A percentile compares a stretch with the other conserved stretches of the same genome.
phyloP scores from a whole-genome alignment of 1,140 invertebrate species.

The Grapholita molesta region DNA sequence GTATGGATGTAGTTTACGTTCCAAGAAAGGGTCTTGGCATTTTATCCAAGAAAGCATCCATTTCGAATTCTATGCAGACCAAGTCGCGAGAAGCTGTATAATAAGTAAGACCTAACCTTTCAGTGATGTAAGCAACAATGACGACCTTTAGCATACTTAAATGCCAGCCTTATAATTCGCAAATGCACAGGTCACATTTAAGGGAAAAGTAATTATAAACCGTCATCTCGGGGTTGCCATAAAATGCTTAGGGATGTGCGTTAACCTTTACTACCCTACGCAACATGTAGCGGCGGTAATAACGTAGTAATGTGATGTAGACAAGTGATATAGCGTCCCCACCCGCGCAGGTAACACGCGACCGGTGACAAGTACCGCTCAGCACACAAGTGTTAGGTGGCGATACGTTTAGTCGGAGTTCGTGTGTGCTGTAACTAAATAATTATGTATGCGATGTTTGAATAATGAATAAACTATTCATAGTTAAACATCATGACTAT shows the following conservation, averaged over 20 bases:
- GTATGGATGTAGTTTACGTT: no score
- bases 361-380: constrained; percentile 40
- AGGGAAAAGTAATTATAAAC: constrained; percentile 13
- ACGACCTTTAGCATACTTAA: not conserved
- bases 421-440: not conserved
- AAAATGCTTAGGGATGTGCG: constrained; percentile 7
- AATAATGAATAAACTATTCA: no score
- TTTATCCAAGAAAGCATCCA: no score
- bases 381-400: constrained; percentile 27
- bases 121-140: not conserved
- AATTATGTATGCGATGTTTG: not conserved
- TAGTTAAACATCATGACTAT: no score
- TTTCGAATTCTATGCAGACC: no score
- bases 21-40: no score
- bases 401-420: not conserved
- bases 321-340: constrained; percentile 58
- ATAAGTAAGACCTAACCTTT: not conserved
- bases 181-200: constrained; percentile 4
- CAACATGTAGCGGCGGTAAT: constrained; percentile 28
- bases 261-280: constrained; percentile 6
- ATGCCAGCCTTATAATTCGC: not conserved
- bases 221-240: constrained; percentile 7
- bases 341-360: constrained; percentile 48
- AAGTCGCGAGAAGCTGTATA: no score
- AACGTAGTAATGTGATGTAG: constrained; percentile 57